Evolutionary conservation across 2,888 invertebrate genomes (phyloP).

Genomic region (Cosmorhoe ocellata): DNA sequence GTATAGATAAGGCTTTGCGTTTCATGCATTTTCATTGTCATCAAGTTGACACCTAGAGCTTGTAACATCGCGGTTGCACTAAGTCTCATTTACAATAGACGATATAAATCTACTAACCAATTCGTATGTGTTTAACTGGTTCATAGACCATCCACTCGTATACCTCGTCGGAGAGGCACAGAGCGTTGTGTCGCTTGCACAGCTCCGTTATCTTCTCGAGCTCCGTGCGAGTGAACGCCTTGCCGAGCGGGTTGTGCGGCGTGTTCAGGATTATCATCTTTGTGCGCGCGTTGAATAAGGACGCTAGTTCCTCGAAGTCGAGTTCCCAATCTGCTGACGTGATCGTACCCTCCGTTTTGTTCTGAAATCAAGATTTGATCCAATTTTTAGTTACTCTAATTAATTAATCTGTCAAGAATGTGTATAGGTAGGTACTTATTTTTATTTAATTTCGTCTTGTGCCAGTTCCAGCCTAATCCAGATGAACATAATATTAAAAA

Average conservation of each 20-base stretch:
- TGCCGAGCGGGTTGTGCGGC: constrained; percentile 98
- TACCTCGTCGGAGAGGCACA: constrained; percentile 98
- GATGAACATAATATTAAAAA: too few relatives aligned
- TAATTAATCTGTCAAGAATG: too few relatives aligned
- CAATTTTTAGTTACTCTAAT: too few relatives aligned
- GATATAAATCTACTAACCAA: constrained; percentile 83
- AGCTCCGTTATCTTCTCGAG: constrained; percentile 90
- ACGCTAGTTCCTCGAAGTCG: constrained; percentile 90
- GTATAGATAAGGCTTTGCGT: too few relatives aligned
- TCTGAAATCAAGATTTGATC: too few relatives aligned
- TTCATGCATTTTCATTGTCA: too few relatives aligned
- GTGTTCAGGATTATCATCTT: constrained; percentile 98
- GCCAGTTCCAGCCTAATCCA: too few relatives aligned
- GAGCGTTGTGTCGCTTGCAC: constrained; percentile 95
- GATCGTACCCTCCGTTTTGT: constrained; percentile 72
- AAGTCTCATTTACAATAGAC: too few relatives aligned
- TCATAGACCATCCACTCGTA: constrained; percentile 98
- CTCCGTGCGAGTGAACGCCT: constrained; percentile 88
- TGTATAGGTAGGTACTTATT: too few relatives aligned
- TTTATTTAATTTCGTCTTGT: too few relatives aligned
- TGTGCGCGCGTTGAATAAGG: constrained; percentile 92
- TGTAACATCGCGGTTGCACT: too few relatives aligned
- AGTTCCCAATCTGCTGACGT: constrained; percentile 94
- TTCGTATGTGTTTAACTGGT: constrained; percentile 92
- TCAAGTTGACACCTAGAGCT: too few relatives aligned